phyloP scores from a whole-genome alignment of 2,797 vertebrate genomes.

The Lacerta agilis region DNA sequence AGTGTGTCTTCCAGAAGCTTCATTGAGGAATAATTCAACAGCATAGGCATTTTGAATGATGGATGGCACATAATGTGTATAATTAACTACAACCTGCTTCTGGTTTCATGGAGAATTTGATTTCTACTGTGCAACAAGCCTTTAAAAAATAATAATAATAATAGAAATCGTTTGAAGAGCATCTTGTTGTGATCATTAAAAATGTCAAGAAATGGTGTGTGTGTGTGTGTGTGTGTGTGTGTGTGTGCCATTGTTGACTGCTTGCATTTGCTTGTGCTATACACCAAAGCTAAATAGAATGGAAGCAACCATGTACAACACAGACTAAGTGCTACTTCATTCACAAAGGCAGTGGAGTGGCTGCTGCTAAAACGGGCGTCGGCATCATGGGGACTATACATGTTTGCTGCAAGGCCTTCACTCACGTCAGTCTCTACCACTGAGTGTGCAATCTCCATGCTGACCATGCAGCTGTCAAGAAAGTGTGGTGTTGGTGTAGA shows the following conservation, averaged over 20 bases:
- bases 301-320: neutral
- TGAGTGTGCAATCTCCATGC: neutral
- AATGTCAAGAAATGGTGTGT: slow-evolving; percentile 21
- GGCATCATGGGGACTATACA: neutral
- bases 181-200: slow-evolving; percentile 11
- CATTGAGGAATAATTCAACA: slow-evolving; percentile 16
- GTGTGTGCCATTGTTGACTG: neutral
- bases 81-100: neutral
- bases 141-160: too few species aligned
- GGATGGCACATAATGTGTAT: neutral
- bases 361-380: neutral
- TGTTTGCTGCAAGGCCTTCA: neutral
- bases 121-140: neutral
- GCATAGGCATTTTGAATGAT: slow-evolving; percentile 12
- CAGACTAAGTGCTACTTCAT: neutral
- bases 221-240: neutral
- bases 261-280: neutral
- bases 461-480: neutral
- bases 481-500: neutral
- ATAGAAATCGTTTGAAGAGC: slow-evolving; percentile 6
- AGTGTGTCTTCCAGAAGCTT: neutral
- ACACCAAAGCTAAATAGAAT: slow-evolving; percentile 2
- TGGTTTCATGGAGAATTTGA: slow-evolving; percentile 6
- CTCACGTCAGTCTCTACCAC: neutral
- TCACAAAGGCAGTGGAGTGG: neutral